Percentiles rank a stretch among this genome's conserved stretches.
Conservation (phyloP, 2,113 vertebrate species). For the Physeter macrocephalus region DNA sequence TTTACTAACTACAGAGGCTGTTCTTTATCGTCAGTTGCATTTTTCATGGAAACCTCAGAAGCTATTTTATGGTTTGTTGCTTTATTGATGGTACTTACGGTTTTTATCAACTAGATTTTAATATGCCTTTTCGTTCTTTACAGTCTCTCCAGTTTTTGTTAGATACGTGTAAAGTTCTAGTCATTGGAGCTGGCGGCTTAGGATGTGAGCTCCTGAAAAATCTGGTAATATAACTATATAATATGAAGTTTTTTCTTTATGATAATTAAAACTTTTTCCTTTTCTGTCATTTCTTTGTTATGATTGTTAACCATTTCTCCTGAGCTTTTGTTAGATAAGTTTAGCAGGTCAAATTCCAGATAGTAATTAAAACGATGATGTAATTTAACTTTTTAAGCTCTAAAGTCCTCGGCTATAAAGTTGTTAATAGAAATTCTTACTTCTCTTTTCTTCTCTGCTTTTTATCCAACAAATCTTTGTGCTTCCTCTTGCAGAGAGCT, state of each 20-base stretch:
- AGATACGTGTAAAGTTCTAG: slow-evolving; percentile 94
- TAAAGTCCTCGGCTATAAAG: neutral
- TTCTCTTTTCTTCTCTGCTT: neutral
- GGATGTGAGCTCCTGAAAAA: slow-evolving; percentile 98
- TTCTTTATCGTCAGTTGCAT: neutral
- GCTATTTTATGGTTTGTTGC: slow-evolving; percentile 16
- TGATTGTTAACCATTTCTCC: slow-evolving; percentile 21
- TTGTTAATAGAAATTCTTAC: neutral
- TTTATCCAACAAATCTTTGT: neutral
- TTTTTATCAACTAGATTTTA: slow-evolving; percentile 54
- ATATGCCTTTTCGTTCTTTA: slow-evolving; percentile 68
- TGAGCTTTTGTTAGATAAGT: slow-evolving; percentile 31
- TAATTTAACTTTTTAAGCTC: neutral
- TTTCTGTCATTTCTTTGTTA: neutral
- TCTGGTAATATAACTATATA: slow-evolving; percentile 85
- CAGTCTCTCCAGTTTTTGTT: slow-evolving; percentile 94
- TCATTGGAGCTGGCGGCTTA: slow-evolving; percentile 96
- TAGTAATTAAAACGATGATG: neutral
- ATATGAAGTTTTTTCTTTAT: neutral
- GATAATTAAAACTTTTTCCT: slow-evolving; percentile 20
- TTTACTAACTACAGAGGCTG: neutral
- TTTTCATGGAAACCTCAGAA: slow-evolving; percentile 27
- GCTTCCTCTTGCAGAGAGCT: neutral
- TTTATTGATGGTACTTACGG: neutral
- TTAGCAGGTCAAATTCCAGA: slow-evolving; percentile 15